These are phyloP conservation scores for Channa argus DNA, from an alignment of 2,113 vertebrate species.

Conservation along the genomic window DNA sequence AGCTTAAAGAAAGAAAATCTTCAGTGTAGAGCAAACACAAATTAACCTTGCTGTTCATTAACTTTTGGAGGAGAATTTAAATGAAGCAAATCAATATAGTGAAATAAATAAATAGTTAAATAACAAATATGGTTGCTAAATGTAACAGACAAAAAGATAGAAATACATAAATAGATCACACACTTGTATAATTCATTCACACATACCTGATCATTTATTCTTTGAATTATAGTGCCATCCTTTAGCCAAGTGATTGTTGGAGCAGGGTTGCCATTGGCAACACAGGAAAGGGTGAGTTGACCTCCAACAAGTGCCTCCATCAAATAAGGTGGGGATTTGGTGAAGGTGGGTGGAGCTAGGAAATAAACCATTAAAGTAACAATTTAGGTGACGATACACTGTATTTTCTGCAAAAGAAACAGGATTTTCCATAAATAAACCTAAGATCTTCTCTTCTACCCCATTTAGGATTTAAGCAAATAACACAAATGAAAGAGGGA, in stretches of 20 bases:
- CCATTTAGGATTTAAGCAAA: background rate
- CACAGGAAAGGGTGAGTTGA: conserved; percentile 84
- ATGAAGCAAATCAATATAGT: too few relatives aligned
- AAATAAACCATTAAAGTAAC: conserved; percentile 9
- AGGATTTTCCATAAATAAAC: background rate
- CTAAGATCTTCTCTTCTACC: background rate
- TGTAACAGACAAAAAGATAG: too few relatives aligned
- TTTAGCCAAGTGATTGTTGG: conserved; percentile 90
- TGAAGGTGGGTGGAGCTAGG: conserved; percentile 89
- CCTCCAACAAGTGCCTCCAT: conserved; percentile 85
- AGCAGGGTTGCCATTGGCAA: conserved; percentile 87
- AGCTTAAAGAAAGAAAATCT: too few relatives aligned
- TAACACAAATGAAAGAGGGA: background rate
- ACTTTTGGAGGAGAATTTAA: too few relatives aligned
- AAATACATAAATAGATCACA: too few relatives aligned
- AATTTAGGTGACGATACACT: background rate
- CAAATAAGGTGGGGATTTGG: conserved; percentile 82
- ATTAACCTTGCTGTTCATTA: too few relatives aligned
- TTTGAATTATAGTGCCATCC: conserved; percentile 77
- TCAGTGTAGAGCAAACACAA: too few relatives aligned
- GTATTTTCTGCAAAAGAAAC: too few relatives aligned
- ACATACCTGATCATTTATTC: conserved; percentile 79
- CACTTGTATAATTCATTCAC: background rate
- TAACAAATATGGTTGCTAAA: too few relatives aligned
- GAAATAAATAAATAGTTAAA: too few relatives aligned